phyloP scores from a whole-genome alignment of 2,113 vertebrate species.

The Bostrychus sinensis region DNA sequence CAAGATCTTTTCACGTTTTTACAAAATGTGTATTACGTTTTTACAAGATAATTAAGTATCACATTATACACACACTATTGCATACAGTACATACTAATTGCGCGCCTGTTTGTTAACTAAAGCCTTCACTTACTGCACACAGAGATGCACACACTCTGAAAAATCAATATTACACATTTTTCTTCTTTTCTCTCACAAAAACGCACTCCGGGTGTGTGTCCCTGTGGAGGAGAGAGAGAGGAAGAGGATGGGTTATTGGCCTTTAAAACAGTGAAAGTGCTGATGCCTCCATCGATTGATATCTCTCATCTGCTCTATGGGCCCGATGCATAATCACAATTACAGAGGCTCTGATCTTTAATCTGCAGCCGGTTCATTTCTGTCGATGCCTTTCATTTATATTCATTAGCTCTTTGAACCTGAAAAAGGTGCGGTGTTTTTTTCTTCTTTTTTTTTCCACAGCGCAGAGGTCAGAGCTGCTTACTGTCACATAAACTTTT shows the following conservation, averaged over 20 bases:
- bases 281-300: constrained; percentile 68
- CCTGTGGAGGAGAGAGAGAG: constrained; percentile 26
- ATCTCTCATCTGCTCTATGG: constrained; percentile 66
- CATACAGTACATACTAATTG: no score
- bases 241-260: constrained; percentile 51
- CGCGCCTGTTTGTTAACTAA: background rate
- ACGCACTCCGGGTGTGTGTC: background rate
- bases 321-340: constrained; percentile 68
- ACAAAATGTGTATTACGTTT: no score
- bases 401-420: constrained; percentile 72
- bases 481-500: constrained; percentile 29
- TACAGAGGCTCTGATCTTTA: constrained; percentile 69
- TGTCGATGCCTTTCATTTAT: constrained; percentile 70
- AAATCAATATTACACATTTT: background rate
- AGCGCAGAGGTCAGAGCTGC: constrained; percentile 40
- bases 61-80: no score
- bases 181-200: background rate
- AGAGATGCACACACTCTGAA: background rate
- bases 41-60: no score
- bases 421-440: constrained; percentile 52
- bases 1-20: no score
- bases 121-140: background rate
- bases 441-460: no score
- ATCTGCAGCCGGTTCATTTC: constrained; percentile 64
- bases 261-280: constrained; percentile 66